phyloP scores from a whole-genome alignment of 2,797 vertebrate genomes.

The Tokudaia tokunoshimensis region DNA sequence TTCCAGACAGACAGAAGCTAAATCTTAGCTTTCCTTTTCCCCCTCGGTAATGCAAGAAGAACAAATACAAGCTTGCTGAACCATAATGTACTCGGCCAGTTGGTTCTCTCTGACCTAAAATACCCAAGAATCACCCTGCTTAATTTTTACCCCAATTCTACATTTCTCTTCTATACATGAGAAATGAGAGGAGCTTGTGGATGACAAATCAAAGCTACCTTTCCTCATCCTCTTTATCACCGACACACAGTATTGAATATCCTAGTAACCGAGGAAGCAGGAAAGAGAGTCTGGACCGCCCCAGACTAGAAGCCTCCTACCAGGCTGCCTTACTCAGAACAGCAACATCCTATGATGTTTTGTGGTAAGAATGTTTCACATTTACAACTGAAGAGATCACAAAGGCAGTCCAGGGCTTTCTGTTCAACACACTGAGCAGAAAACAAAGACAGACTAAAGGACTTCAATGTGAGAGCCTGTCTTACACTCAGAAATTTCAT shows the following conservation, averaged over 20 bases:
- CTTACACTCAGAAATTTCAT: constrained; percentile 51
- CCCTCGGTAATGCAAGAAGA: background rate
- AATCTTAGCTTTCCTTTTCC: constrained; percentile 12
- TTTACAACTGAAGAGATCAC: constrained; percentile 75
- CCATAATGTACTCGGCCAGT: background rate
- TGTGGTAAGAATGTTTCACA: constrained; percentile 55
- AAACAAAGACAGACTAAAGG: constrained; percentile 77
- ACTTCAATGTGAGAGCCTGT: constrained; percentile 73
- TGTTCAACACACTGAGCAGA: constrained; percentile 76
- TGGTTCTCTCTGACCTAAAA: constrained; percentile 2
- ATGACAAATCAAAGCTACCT: constrained; percentile 31
- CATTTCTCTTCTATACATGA: background rate
- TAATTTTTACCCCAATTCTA: background rate
- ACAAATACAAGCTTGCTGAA: background rate
- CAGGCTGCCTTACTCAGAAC: constrained; percentile 45
- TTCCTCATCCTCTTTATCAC: background rate
- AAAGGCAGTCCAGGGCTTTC: constrained; percentile 74
- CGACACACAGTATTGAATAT: constrained; percentile 47
- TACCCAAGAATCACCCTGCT: background rate
- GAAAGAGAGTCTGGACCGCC: background rate
- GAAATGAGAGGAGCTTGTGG: constrained; percentile 42
- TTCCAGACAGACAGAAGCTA: background rate
- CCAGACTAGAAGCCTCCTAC: background rate
- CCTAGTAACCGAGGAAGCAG: background rate
- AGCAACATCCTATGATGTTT: background rate